These are phyloP conservation scores for Heliconius eleuchia DNA, from an alignment of 1,140 invertebrate genomes.

Conservation along the genomic window DNA sequence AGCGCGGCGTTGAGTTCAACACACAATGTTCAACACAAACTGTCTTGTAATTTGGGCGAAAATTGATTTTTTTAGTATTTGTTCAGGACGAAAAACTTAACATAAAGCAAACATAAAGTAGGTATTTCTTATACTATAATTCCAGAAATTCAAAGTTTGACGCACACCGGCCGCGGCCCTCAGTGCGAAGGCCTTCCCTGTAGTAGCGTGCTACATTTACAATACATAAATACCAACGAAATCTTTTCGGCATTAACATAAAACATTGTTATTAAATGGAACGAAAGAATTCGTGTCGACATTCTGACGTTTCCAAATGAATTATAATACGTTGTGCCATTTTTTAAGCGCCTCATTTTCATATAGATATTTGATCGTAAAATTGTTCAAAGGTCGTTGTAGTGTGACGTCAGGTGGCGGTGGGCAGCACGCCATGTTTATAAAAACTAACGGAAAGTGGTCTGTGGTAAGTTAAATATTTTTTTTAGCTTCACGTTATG, in stretches of 20 bases:
- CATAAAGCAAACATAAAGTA: too few relatives aligned
- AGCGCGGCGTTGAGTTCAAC: too few relatives aligned
- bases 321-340: background rate
- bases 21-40: too few relatives aligned
- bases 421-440: too few relatives aligned
- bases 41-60: too few relatives aligned
- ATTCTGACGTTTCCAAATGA: conserved; percentile 6
- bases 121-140: background rate
- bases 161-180: background rate
- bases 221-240: conserved; percentile 13
- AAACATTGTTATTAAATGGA: conserved; percentile 27
- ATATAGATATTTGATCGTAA: background rate
- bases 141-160: background rate
- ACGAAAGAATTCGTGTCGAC: conserved; percentile 25
- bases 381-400: background rate
- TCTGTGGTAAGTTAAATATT: too few relatives aligned
- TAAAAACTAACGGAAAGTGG: too few relatives aligned
- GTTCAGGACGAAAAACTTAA: too few relatives aligned
- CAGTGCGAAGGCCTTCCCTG: background rate
- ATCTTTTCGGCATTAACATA: conserved; percentile 24
- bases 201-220: background rate
- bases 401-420: background rate
- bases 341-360: conserved; percentile 3
- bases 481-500: too few relatives aligned
- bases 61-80: too few relatives aligned